A percentile compares a stretch with the other conserved stretches of the same genome.
These are phyloP conservation scores for Tribolium madens DNA, from an alignment of 1,140 invertebrate genomes.

Conservation along the genomic window DNA sequence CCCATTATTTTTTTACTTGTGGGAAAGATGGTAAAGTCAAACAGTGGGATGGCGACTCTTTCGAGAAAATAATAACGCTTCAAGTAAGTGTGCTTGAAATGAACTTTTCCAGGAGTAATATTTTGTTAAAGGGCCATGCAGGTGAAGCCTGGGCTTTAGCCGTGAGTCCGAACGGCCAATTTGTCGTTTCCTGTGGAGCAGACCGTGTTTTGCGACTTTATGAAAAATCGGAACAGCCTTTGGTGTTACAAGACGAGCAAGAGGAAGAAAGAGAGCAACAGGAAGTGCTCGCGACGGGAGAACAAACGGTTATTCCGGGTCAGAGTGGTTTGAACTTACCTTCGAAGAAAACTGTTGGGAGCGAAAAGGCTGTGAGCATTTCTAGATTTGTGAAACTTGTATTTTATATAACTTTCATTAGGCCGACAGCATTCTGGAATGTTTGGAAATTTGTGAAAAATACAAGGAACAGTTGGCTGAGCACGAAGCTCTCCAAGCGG, in stretches of 20 bases:
- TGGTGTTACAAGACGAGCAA: conserved; percentile 92
- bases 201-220: conserved; percentile 91
- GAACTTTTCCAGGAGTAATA: neutral
- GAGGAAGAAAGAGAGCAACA: conserved; percentile 87
- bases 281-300: conserved; percentile 78
- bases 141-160: conserved; percentile 82
- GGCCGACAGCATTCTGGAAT: conserved; percentile 92
- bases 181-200: conserved; percentile 85
- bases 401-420: conserved; percentile 66
- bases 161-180: conserved; percentile 85
- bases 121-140: conserved; percentile 75
- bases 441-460: conserved; percentile 82
- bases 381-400: neutral
- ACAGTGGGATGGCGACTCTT: conserved; percentile 97
- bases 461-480: conserved; percentile 71
- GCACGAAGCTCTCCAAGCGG: conserved; percentile 61
- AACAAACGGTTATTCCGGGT: conserved; percentile 75
- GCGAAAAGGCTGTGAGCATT: conserved; percentile 78
- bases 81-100: conserved; percentile 75
- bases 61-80: conserved; percentile 91
- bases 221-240: conserved; percentile 87
- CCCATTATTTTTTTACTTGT: conserved; percentile 93
- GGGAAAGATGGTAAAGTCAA: conserved; percentile 95
- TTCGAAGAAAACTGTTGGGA: conserved; percentile 90
- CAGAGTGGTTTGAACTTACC: conserved; percentile 83